A percentile compares a stretch with the other conserved stretches of the same genome.
Conservation (phyloP, 2,113 vertebrate genomes). For the Ibidorhyncha struthersii region DNA sequence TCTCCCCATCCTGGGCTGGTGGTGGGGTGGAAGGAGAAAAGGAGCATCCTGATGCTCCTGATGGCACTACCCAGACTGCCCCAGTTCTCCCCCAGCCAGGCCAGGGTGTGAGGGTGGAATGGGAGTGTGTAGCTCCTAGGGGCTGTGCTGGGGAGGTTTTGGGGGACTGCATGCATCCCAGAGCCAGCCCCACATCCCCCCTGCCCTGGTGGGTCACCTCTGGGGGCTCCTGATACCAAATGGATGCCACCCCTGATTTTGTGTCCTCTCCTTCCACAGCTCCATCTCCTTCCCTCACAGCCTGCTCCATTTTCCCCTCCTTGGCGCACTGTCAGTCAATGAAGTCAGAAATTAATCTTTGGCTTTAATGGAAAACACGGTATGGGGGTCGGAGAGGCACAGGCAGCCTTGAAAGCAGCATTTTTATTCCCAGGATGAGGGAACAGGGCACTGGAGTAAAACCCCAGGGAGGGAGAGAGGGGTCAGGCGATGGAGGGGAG, state of each 20-base stretch:
- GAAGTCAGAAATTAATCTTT: neutral
- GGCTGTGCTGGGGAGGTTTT: neutral
- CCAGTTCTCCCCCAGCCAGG: neutral
- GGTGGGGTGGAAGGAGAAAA: neutral
- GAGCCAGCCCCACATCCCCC: neutral
- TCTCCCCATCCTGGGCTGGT: neutral
- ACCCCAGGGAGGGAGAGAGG: neutral
- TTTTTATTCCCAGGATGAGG: neutral
- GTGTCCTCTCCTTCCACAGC: neutral
- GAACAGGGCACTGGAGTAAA: neutral
- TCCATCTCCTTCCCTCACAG: neutral
- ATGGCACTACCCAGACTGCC: neutral
- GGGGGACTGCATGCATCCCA: neutral
- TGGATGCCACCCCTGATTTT: neutral
- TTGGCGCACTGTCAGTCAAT: neutral
- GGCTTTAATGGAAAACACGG: neutral
- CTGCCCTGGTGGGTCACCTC: neutral
- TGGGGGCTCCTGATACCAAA: neutral
- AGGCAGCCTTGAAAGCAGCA: neutral
- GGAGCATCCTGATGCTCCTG: neutral
- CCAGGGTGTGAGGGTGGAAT: neutral
- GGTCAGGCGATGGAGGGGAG: neutral
- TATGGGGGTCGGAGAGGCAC: neutral
- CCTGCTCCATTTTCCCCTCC: neutral
- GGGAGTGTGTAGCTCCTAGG: neutral